A percentile compares a stretch with the other conserved stretches of the same genome.
Conservation (phyloP, 2,113 vertebrate genomes). For the Nothocercus julius region DNA sequence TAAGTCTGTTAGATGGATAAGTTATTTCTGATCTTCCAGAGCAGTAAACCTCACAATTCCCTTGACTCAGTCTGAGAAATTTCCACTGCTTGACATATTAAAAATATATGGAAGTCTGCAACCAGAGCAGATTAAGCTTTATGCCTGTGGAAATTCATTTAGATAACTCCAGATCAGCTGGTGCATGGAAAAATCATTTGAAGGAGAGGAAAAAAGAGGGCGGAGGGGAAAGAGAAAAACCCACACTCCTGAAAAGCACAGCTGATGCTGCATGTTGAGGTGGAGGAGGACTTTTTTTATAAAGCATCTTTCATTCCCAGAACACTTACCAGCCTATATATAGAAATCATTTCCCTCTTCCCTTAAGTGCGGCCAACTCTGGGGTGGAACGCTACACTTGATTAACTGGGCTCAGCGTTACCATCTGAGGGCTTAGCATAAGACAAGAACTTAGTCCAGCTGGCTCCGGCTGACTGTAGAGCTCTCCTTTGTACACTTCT, state of each 20-base stretch:
- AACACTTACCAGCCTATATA: constrained; percentile 18
- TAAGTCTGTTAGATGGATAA: constrained; percentile 18
- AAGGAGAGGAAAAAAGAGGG: not conserved
- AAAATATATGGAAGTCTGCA: constrained; percentile 33
- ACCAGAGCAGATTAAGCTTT: constrained; percentile 9
- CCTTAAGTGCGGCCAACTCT: not conserved
- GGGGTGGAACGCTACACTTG: not conserved
- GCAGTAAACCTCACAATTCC: constrained; percentile 32
- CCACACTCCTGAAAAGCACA: not conserved
- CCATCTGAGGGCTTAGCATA: not conserved
- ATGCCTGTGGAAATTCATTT: constrained; percentile 45
- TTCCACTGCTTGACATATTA: constrained; percentile 35
- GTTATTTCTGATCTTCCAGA: constrained; percentile 25
- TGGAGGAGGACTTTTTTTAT: not conserved
- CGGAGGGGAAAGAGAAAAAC: not conserved
- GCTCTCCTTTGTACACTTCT: not conserved
- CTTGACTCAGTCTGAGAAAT: constrained; percentile 5
- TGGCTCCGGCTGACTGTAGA: not conserved
- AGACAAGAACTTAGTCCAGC: not conserved
- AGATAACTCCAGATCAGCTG: constrained; percentile 49
- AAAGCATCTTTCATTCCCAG: constrained; percentile 39
- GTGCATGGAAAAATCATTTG: constrained; percentile 50
- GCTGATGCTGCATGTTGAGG: constrained; percentile 8
- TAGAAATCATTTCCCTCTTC: constrained; percentile 25
- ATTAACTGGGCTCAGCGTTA: not conserved